Base-by-base conservation (phyloP, 2,113 vertebrate genomes). In the Acanthisitta chloris region DNA sequence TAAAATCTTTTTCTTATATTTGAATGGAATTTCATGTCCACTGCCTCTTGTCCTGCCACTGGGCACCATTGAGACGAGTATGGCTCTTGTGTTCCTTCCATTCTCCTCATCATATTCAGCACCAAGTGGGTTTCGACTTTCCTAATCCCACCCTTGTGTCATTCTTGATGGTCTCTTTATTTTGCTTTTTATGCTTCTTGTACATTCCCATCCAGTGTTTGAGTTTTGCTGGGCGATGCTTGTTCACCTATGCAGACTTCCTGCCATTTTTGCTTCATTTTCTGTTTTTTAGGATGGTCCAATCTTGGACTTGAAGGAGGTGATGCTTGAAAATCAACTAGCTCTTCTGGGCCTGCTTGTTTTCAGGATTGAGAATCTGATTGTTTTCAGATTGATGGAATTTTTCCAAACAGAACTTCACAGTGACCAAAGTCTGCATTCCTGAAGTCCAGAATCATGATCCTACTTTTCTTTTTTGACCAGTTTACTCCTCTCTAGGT, bases 191-290 rank as follows among this genome's bases (percentile, higher is more conserved):
- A 6, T 42, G 24, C 10, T 29, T 24, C 12, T 49, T 51, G 14
- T 16, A 49, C 0, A 0, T 5, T 55, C 71, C 19, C 15, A 25
- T 58, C 73, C 14, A 52, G 18, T 33, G 21, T 61, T 45, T 8
- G 5, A 36, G 6, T 59, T 64, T 92, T 79, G 2, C 19, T 55
- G 38, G 28, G 17, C 55, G 33, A 26, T 74, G 23, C 5, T 73
- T 54, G 3, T 28, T 82, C 14, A 38, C 26, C 10, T 20, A 15
- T 31, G 17, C 10, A 88, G 21, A 3, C 4, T 29, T 85, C 28
- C 23, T 88, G 59, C 3, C 11, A 25, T 16, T 4, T 70, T 78
- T 82, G 14, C 7, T 12, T 88, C 31, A 34, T 57, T 57, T 71
- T 81, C 28, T 70, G 16, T 14, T 76, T 52, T 8, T 57, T 20